Evolutionary conservation across 2,888 invertebrate species (phyloP).

Genomic region (Melieria picta): DNA sequence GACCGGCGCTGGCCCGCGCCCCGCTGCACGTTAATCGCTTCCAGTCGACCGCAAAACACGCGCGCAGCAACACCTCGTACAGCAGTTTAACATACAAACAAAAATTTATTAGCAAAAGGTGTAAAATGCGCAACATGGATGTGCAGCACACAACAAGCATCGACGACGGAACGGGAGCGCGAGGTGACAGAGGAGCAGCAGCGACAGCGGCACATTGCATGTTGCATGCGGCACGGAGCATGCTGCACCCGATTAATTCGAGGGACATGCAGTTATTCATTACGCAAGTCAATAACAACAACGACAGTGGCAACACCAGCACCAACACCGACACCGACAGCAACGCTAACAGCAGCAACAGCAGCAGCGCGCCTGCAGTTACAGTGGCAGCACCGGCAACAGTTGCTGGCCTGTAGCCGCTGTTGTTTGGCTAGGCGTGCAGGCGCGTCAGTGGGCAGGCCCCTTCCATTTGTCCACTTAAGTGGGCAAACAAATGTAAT

Average conservation of each 20-base stretch:
- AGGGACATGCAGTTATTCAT: conserved; percentile 45
- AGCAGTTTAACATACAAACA: conserved; percentile 23
- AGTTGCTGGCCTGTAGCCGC: conserved; percentile 8
- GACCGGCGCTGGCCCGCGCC: neutral
- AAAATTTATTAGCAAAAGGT: conserved; percentile 29
- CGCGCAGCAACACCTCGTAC: conserved; percentile 7
- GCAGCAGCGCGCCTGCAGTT: neutral
- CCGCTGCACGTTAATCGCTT: neutral
- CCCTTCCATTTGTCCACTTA: conserved; percentile 22
- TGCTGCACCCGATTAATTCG: conserved; percentile 46
- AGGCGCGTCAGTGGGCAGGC: conserved; percentile 1
- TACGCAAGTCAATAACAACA: conserved; percentile 31
- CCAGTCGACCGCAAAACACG: conserved; percentile 4
- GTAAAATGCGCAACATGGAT: conserved; percentile 26
- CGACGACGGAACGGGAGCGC: neutral
- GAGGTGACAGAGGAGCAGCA: conserved; percentile 6
- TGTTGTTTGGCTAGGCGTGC: conserved; percentile 6
- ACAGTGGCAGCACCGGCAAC: conserved; percentile 9
- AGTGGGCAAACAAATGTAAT: conserved; percentile 23
- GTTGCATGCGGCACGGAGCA: conserved; percentile 12
- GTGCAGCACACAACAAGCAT: conserved; percentile 11
- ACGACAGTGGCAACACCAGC: conserved; percentile 2
- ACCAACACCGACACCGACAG: neutral
- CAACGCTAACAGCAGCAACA: neutral
- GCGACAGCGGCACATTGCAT: conserved; percentile 21